Conservation (phyloP, 1,140 invertebrate species). For the Venturia canescens region DNA sequence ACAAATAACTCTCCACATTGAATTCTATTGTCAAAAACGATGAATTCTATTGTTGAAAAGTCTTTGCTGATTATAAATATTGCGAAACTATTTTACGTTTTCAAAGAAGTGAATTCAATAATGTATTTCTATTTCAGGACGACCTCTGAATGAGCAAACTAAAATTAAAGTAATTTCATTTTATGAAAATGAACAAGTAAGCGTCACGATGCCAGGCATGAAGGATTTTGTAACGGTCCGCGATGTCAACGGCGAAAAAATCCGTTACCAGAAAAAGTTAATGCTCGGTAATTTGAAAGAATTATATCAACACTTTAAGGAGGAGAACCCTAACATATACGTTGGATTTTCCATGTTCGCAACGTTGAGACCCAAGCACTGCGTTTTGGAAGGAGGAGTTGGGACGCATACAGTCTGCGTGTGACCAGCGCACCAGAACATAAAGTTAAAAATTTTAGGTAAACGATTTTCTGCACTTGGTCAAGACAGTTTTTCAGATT, state of each 20-base stretch:
- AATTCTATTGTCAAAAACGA: not conserved
- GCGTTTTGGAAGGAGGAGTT: slow-evolving; percentile 23
- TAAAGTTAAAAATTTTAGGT: slow-evolving; percentile 36
- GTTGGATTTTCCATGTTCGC: slow-evolving; percentile 20
- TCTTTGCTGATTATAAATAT: slow-evolving; percentile 17
- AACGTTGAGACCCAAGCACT: slow-evolving; percentile 26
- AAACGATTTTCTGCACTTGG: not conserved
- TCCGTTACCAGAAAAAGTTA: slow-evolving; percentile 44
- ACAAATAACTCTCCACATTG: slow-evolving; percentile 1
- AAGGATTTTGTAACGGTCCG: slow-evolving; percentile 48
- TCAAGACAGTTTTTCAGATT: slow-evolving; percentile 5
- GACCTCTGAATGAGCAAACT: slow-evolving; percentile 4
- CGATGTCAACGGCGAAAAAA: slow-evolving; percentile 42
- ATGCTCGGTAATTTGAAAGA: slow-evolving; percentile 47
- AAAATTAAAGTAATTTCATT: slow-evolving; percentile 33
- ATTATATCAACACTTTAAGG: slow-evolving; percentile 36
- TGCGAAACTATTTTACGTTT: slow-evolving; percentile 4
- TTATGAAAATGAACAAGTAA: slow-evolving; percentile 46
- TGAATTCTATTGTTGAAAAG: not conserved
- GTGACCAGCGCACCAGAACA: slow-evolving; percentile 23
- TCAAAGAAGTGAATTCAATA: slow-evolving; percentile 2
- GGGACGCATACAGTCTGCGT: slow-evolving; percentile 33
- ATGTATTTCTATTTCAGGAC: slow-evolving; percentile 28
- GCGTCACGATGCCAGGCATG: slow-evolving; percentile 42
- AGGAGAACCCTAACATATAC: slow-evolving; percentile 30